Evolutionary conservation across 2,888 invertebrate genomes (phyloP).

Genomic region (Andrena hattorfiana): DNA sequence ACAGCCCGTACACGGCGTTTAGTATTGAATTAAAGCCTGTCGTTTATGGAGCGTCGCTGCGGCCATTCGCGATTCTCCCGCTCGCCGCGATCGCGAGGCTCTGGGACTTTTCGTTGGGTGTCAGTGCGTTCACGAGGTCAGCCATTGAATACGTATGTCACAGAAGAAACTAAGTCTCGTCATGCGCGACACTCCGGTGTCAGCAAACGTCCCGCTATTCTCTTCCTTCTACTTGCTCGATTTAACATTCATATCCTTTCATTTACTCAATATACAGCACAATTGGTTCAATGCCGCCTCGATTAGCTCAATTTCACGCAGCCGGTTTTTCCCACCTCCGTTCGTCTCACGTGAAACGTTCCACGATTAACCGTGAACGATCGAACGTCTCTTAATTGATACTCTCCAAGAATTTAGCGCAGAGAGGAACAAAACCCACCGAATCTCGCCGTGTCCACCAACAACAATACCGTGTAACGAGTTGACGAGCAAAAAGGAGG

Average conservation of each 20-base stretch:
- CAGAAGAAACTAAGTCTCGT: too few relatives aligned
- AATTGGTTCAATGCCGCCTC: background rate
- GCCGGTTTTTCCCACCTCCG: too few relatives aligned
- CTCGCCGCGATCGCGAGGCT: background rate
- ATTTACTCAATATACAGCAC: background rate
- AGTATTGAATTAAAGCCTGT: conserved; percentile 29
- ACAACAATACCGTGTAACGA: conserved; percentile 41
- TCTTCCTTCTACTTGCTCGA: background rate
- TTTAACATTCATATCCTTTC: background rate
- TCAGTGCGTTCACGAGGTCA: too few relatives aligned
- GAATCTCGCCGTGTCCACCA: background rate
- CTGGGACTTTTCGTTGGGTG: too few relatives aligned
- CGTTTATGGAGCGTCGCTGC: conserved; percentile 12
- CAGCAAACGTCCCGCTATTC: too few relatives aligned
- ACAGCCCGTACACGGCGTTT: conserved; percentile 13
- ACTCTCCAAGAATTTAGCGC: conserved; percentile 4
- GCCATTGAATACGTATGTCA: too few relatives aligned
- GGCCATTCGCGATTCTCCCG: background rate
- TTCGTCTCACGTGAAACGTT: background rate
- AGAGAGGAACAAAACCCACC: background rate
- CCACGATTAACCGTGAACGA: conserved; percentile 19
- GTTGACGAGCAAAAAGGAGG: conserved; percentile 4
- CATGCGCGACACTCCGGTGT: too few relatives aligned
- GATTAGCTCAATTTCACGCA: conserved; percentile 2
- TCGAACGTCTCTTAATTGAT: conserved; percentile 41